Conservation (phyloP, 2,888 invertebrate species). For the Dryococelus australis region DNA sequence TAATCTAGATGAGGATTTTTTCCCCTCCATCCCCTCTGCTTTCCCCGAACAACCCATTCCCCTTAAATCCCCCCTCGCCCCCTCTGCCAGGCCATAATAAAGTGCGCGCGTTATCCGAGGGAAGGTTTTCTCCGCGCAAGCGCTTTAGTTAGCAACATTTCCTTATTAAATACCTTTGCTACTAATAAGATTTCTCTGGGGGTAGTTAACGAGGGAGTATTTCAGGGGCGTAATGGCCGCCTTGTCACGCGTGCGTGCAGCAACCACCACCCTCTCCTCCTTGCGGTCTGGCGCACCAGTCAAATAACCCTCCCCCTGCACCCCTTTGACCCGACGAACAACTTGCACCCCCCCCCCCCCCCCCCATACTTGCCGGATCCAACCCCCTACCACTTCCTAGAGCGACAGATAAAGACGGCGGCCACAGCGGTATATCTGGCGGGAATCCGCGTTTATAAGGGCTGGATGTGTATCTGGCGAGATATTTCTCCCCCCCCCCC, state of each 20-base stretch:
- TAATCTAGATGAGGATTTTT: slow-evolving; percentile 61
- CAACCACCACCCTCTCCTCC: slow-evolving; percentile 12
- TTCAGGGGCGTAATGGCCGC: slow-evolving; percentile 41
- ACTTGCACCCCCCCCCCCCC: background rate
- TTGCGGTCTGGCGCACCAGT: slow-evolving; percentile 29
- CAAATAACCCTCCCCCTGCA: background rate
- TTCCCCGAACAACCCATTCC: background rate
- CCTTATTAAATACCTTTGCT: slow-evolving; percentile 58
- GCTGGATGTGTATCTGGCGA: slow-evolving; percentile 1
- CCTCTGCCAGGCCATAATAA: background rate
- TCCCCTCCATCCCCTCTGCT: slow-evolving; percentile 49
- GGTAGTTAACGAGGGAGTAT: slow-evolving; percentile 44
- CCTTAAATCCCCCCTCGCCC: background rate
- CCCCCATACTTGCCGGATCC: background rate
- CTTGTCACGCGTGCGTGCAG: slow-evolving; percentile 38
- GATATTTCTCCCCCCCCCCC: background rate
- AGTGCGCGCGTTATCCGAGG: slow-evolving; percentile 9
- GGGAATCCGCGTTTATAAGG: background rate
- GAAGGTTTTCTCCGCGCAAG: background rate
- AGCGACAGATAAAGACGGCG: background rate
- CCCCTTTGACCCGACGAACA: background rate
- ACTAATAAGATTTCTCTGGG: slow-evolving; percentile 57
- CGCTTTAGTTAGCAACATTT: slow-evolving; percentile 57
- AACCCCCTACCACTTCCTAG: background rate
- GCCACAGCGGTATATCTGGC: background rate